A percentile compares a stretch with the other conserved stretches of the same genome.
Evolutionary conservation across 2,888 invertebrate species (phyloP).

Genomic region (Idaea biselata): DNA sequence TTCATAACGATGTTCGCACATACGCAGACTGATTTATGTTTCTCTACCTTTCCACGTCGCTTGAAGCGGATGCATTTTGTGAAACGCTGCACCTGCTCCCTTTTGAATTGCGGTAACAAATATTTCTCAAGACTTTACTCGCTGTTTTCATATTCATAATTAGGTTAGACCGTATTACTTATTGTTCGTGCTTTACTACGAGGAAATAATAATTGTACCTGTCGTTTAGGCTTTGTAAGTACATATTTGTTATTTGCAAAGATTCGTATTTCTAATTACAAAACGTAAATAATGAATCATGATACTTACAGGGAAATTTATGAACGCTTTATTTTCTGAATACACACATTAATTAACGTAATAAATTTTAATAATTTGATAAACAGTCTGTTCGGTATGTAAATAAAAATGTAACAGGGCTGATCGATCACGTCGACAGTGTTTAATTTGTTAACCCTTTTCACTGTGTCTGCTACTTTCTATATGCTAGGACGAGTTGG

Average conservation of each 20-base stretch:
- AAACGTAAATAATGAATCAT: background rate
- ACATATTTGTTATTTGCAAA: background rate
- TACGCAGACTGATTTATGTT: conserved; percentile 18
- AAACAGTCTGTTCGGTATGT: conserved; percentile 24
- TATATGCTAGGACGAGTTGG: conserved; percentile 65
- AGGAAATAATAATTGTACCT: background rate
- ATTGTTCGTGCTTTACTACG: background rate
- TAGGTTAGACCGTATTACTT: background rate
- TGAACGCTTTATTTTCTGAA: background rate
- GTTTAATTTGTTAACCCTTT: conserved; percentile 62
- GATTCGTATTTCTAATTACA: background rate
- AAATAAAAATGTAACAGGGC: conserved; percentile 32
- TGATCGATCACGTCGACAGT: conserved; percentile 49
- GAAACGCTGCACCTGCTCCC: conserved; percentile 8
- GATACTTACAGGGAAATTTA: background rate
- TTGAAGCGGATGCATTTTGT: conserved; percentile 10
- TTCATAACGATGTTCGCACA: conserved; percentile 15
- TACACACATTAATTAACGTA: background rate
- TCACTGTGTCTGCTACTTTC: conserved; percentile 67
- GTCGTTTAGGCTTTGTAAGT: background rate
- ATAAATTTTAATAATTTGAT: background rate
- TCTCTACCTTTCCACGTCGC: conserved; percentile 6
- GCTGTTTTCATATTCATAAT: background rate
- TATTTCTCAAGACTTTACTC: background rate
- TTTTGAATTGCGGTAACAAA: background rate